Base-by-base conservation (phyloP, 2,113 vertebrate species). In the Otus sunia region DNA sequence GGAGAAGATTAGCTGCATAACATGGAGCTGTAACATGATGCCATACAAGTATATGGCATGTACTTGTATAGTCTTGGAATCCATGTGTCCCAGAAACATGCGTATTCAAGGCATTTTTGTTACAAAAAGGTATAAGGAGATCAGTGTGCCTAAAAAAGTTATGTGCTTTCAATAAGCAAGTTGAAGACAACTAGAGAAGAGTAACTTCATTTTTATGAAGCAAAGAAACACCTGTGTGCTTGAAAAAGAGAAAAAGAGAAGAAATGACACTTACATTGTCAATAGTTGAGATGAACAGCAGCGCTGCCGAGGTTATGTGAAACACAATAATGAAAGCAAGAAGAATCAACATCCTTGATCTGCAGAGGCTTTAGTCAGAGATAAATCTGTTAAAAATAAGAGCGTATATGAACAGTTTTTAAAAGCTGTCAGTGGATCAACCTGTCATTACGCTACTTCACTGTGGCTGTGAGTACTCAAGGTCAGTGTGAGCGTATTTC, bases 281-380 rank as follows among this genome's bases (percentile, higher is more conserved):
- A 4, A 98, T 98, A 62, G 98, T 98, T 34, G 98, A 88, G 29
- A 98, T 92, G 78, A 98, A 98, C 56, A 98, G 96, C 96, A 98
- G 82, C 0, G 98, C 97, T 5, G 98, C 97, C 0, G 98, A 98
- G 69, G 97, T 97, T 95, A 98, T 98, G 88, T 98, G 98, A 94
- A 98, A 98, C 94, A 98, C 12, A 1, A 98, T 98, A 94, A 98
- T 98, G 95, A 98, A 98, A 39, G 98, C 98, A 62, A 98, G 96
- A 37, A 98, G 98, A 93, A 98, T 98, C 98, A 98, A 75, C 98
- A 98, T 98, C 87, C 93, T 98, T 84, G 96, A 83, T 37, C 67
- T 10, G 78, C 75, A 64, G 18, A 72, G 39, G 66, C 30, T 58
- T 68, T 45, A 86, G 88, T 64, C 52, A 45, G 63, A 89, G 92